Evolutionary conservation across 23 tunicate genomes (phyloP), one percentile per base, ranked within the genome.

Genomic region (Trididemnum nubilum): DNA sequence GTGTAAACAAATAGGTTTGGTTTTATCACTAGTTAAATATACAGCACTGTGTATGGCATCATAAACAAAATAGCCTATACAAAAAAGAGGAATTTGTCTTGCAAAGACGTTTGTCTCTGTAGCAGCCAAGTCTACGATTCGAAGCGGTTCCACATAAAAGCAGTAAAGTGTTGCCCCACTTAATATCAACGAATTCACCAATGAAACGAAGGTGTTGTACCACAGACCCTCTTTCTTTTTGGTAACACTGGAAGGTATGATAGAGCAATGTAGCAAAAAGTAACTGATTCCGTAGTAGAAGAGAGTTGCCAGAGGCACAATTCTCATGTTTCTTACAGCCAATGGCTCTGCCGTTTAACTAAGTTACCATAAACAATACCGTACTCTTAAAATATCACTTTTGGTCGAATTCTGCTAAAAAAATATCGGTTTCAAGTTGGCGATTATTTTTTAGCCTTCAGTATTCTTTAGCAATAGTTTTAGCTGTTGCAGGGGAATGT

Each of bases 1-100:
- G 31, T 70, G 76, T 2, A 70, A 15, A 70, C 29, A 61, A 61
- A 61, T 61, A 61, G 67, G 67, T n/a, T 25, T 25, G 67, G 67
- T 26, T 61, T 25, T 61, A 26, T 61, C 29, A 12, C 15, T 12
- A n/a, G 67, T 15, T 22, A 61, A 61, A 61, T 61, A 25, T 25
- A 12, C 5, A 4, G 67, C 67, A 25, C 67, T 12, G n/a, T 61
- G 29, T 12, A 61, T 61, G 15, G 29, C 21, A 22, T 61, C 67
- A 61, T 61, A 61, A 25, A 26, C 67, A 61, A 61, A 61, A 61
- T 61, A 61, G n/a, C 67, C 67, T 26, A 25, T 61, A 26, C 67
- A 61, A 61, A 61, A 61, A 4, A 61, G 29, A 15, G 67, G 67
- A 12, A 61, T 61, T 12, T 4, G 5, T 5, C 21, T 21, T 4